Evolutionary conservation across 2,113 vertebrate genomes (phyloP), one percentile per base, ranked within the genome.

Genomic region (Megaptera novaeangliae): DNA sequence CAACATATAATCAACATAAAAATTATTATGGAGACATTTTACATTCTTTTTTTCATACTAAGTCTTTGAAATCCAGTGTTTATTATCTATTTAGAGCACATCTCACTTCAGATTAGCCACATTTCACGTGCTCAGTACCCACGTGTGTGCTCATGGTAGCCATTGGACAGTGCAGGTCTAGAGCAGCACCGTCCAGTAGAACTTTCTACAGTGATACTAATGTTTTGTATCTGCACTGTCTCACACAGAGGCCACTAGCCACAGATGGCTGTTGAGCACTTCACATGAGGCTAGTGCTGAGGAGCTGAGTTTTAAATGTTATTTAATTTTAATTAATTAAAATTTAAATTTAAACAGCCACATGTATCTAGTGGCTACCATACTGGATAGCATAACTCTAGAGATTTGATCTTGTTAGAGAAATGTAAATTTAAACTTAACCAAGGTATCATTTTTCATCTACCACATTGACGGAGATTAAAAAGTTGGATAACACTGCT

Each of bases 251-350:
- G 23, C 39, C 4, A 27, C 25, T 27, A 34, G 36, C 46, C 59
- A n/a, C 23, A 3, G 15, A 21, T 36, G 23, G 4, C 64, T 59
- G 1, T 0, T 55, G 52, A 91, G 17, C 55, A 44, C 46, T 34
- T 64, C 18, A 78, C 75, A 52, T 9, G n/a, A 80, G 39, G 52
- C 61, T 88, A 3, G 27, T 15, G 7, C 71, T 25, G n/a, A 92
- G 61, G 23, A 88, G 55, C 66, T 87, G 61, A 59, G n/a, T 63
- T 83, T 77, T 84, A 31, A n/a, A 49, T 88, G 93, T 64, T 91
- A 52, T 71, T 84, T 77, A 12, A 36, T 75, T 81, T 86, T 25
- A 23, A 31, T 83, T n/a, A 82, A 69, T 91, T 92, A 34, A 69
- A 78, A 75, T 66, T 31, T 44, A 83, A 84, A 68, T 68, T 46